phyloP scores from a whole-genome alignment of 30 jellyfish, hydroid and myxozoan genomes.

The Cassiopea xamachana region DNA sequence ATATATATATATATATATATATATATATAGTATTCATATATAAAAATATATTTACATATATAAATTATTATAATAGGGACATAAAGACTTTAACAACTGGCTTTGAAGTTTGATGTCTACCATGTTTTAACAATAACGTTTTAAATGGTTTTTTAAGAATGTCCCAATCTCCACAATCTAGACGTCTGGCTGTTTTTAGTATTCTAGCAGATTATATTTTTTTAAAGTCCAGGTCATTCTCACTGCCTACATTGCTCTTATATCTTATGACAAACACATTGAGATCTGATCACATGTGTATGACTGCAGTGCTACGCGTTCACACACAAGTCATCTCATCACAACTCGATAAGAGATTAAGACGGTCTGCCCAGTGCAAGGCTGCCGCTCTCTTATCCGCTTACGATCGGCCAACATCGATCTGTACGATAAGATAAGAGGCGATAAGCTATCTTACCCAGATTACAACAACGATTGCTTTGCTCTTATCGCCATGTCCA shows the following conservation, averaged over 20 bases:
- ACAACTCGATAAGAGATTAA: constrained; percentile 30
- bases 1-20: too few relatives aligned
- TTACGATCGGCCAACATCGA: constrained; percentile 63
- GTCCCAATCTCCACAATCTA: neutral
- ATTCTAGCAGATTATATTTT: neutral
- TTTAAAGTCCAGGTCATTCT: constrained; percentile 27
- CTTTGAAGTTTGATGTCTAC: neutral
- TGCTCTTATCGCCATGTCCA: constrained; percentile 41
- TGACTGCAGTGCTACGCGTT: constrained; percentile 3
- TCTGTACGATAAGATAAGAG: constrained; percentile 59
- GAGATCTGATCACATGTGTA: constrained; percentile 44
- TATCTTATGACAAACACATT: constrained; percentile 39
- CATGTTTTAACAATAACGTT: neutral
- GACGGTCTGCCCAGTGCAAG: constrained; percentile 26
- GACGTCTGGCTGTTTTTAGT: neutral
- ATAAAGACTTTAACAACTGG: too few relatives aligned
- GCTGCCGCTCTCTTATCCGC: constrained; percentile 64
- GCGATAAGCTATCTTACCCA: constrained; percentile 52
- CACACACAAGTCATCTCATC: constrained; percentile 42
- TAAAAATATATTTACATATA: neutral
- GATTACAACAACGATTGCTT: constrained; percentile 42
- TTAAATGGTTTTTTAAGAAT: too few relatives aligned
- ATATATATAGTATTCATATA: neutral
- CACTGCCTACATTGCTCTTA: constrained; percentile 20
- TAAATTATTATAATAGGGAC: too few relatives aligned